Conservation (phyloP, 2,797 vertebrate species). For the Coendou prehensilis region DNA sequence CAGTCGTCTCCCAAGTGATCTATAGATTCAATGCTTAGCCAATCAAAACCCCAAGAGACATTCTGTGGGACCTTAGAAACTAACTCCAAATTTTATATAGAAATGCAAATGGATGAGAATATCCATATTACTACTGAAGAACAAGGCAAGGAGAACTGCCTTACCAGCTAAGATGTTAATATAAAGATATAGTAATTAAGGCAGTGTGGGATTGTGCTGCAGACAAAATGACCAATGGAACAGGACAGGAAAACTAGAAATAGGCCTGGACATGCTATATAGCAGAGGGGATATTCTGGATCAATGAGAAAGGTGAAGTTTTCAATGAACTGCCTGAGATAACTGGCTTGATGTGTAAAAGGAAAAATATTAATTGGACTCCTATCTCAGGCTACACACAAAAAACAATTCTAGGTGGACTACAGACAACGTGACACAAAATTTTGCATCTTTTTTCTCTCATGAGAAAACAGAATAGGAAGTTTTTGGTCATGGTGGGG, state of each 20-base stretch:
- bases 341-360: slow-evolving; percentile 17
- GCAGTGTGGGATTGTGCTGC: background rate
- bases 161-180: slow-evolving; percentile 17
- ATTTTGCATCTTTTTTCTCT: slow-evolving; percentile 38
- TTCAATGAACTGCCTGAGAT: slow-evolving; percentile 36
- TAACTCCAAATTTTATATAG: slow-evolving; percentile 32
- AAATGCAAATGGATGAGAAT: slow-evolving; percentile 18
- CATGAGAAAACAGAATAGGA: background rate
- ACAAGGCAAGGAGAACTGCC: slow-evolving; percentile 1
- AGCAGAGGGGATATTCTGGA: background rate
- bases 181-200: slow-evolving; percentile 15
- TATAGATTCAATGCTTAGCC: background rate
- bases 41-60: slow-evolving; percentile 30
- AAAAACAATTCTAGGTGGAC: slow-evolving; percentile 16
- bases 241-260: slow-evolving; percentile 11
- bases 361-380: background rate
- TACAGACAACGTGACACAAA: slow-evolving; percentile 27
- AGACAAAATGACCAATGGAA: slow-evolving; percentile 1
- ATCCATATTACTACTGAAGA: background rate
- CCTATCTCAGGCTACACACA: background rate
- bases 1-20: background rate
- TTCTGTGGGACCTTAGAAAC: slow-evolving; percentile 5
- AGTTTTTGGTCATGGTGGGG: background rate
- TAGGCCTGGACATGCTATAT: background rate
- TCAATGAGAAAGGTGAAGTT: slow-evolving; percentile 29